A percentile compares a stretch with the other conserved stretches of the same genome.
phyloP scores from a whole-genome alignment of 1,140 invertebrate genomes.

The Lepidotrigona ventralis region DNA sequence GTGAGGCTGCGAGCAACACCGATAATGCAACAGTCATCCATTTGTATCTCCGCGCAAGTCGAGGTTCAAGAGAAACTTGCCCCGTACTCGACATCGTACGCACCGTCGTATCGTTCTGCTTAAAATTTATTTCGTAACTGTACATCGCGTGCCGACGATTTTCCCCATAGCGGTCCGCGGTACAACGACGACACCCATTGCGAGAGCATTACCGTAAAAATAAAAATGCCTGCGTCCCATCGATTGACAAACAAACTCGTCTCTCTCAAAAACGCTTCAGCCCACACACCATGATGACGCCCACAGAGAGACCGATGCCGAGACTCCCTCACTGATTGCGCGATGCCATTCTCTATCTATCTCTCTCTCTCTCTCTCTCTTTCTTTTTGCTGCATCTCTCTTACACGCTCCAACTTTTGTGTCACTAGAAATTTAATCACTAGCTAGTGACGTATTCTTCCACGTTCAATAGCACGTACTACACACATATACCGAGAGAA shows the following conservation, averaged over 20 bases:
- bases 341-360: slow-evolving; percentile 30
- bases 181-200: slow-evolving; percentile 41
- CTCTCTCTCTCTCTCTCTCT: slow-evolving; percentile 11
- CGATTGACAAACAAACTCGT: slow-evolving; percentile 68
- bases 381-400: neutral
- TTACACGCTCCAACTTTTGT: slow-evolving; percentile 11
- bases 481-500: neutral
- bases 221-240: slow-evolving; percentile 47
- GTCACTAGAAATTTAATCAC: slow-evolving; percentile 3
- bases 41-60: slow-evolving; percentile 18
- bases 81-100: slow-evolving; percentile 49
- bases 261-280: slow-evolving; percentile 48
- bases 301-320: slow-evolving; percentile 52
- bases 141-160: slow-evolving; percentile 26
- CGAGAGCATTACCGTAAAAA: slow-evolving; percentile 61
- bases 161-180: slow-evolving; percentile 48
- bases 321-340: slow-evolving; percentile 36
- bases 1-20: slow-evolving; percentile 6
- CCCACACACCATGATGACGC: slow-evolving; percentile 68
- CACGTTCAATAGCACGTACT: neutral
- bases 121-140: slow-evolving; percentile 47
- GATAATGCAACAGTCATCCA: slow-evolving; percentile 10
- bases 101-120: slow-evolving; percentile 30
- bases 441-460: slow-evolving; percentile 24
- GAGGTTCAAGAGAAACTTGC: slow-evolving; percentile 30